These are phyloP conservation scores for Aelia acuminata DNA, from an alignment of 2,888 invertebrate species.

Conservation along the genomic window DNA sequence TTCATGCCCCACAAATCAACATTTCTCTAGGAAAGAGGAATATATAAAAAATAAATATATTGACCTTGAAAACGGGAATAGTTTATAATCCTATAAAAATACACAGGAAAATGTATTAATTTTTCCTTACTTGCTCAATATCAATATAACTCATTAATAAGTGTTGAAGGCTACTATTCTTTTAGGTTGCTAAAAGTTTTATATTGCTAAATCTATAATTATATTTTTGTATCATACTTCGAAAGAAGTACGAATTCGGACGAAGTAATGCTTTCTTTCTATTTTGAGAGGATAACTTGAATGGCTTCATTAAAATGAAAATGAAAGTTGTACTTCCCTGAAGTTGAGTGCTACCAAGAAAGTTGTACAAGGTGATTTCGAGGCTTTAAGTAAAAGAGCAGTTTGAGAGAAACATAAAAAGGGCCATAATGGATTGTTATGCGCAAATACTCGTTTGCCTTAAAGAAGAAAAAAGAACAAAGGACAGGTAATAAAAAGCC, in stretches of 20 bases:
- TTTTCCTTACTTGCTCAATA: no score
- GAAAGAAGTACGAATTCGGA: background rate
- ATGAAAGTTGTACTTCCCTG: constrained; percentile 1
- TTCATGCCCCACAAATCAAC: no score
- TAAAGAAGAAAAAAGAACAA: background rate
- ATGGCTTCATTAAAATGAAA: constrained; percentile 40
- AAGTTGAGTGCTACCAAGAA: background rate
- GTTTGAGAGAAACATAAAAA: background rate
- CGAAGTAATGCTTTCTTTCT: background rate
- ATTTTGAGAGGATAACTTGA: background rate
- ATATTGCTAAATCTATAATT: no score
- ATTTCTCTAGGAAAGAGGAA: no score
- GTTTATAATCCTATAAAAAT: no score
- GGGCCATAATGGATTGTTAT: constrained; percentile 34
- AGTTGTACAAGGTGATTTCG: background rate
- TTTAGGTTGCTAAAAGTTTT: no score
- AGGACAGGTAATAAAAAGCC: background rate
- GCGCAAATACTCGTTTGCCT: background rate
- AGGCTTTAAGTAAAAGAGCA: constrained; percentile 27
- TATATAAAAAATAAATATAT: no score
- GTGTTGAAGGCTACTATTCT: no score
- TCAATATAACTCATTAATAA: no score
- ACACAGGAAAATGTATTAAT: no score
- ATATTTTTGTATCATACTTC: no score
- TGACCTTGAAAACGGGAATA: no score